A percentile compares a stretch with the other conserved stretches of the same genome.
Evolutionary conservation across 2,888 invertebrate genomes (phyloP).

Genomic region (Cactoblastis cactorum): DNA sequence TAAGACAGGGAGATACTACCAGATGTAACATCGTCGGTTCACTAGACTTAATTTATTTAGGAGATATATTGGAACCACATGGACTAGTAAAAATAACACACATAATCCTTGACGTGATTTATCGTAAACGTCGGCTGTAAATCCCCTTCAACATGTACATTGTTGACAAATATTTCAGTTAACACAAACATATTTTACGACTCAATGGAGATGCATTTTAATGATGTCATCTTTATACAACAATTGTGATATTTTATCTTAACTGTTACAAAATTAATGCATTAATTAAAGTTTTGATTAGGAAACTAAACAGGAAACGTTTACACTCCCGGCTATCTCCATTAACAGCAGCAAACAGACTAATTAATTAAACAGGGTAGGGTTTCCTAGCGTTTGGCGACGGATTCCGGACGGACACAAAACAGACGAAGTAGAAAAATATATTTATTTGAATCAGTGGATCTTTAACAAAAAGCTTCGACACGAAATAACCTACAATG

Average conservation of each 20-base stretch:
- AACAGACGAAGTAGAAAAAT: not conserved
- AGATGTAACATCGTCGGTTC: constrained; percentile 33
- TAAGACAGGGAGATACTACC: constrained; percentile 35
- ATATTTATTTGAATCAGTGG: not conserved
- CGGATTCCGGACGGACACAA: not conserved
- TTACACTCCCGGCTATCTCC: not conserved
- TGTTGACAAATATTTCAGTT: constrained; percentile 10
- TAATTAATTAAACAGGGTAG: constrained; percentile 31
- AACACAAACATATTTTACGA: not conserved
- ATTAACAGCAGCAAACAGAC: constrained; percentile 24
- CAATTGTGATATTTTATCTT: not conserved
- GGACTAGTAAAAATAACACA: constrained; percentile 40
- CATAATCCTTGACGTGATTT: constrained; percentile 38
- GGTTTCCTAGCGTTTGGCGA: not conserved
- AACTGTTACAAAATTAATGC: not conserved
- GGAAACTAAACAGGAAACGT: constrained; percentile 2
- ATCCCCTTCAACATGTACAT: not conserved
- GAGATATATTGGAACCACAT: constrained; percentile 35
- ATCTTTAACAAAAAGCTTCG: too few relatives aligned
- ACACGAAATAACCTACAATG: too few relatives aligned
- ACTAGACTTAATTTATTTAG: constrained; percentile 23
- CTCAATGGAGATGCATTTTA: not conserved
- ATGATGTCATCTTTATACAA: not conserved
- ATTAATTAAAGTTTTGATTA: not conserved
- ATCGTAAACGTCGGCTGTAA: constrained; percentile 10